Evolutionary conservation across 2,113 vertebrate species (phyloP).

Genomic region (Euleptes europaea): DNA sequence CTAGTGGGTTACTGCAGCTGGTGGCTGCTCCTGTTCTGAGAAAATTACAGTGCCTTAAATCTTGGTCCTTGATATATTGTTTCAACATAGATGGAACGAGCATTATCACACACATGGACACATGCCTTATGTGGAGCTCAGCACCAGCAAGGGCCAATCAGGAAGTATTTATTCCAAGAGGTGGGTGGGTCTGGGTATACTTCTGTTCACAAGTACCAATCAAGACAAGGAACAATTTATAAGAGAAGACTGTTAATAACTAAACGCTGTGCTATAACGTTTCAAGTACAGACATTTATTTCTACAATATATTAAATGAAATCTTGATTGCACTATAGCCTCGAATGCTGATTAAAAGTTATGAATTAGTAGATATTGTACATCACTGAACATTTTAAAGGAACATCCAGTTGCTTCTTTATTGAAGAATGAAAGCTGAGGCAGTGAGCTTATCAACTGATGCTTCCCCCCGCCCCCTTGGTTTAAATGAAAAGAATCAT

Average conservation of each 20-base stretch:
- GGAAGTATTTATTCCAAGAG: background rate
- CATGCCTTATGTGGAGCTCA: slow-evolving; percentile 23
- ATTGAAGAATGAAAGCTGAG: background rate
- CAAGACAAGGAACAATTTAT: slow-evolving; percentile 27
- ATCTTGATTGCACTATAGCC: background rate
- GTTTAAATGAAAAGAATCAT: background rate
- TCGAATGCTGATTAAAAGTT: slow-evolving; percentile 34
- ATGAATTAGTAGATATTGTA: background rate
- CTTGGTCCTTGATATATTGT: background rate
- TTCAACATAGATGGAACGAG: background rate
- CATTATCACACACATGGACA: background rate
- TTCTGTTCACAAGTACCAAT: slow-evolving; percentile 35
- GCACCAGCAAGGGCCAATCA: background rate
- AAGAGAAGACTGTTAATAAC: slow-evolving; percentile 42
- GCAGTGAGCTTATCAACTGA: fast-evolving
- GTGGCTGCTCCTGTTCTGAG: background rate
- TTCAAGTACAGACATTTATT: slow-evolving; percentile 40
- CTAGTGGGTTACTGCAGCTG: background rate
- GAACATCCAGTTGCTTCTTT: background rate
- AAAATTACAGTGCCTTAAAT: background rate
- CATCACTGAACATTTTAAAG: background rate
- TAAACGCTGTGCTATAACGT: slow-evolving; percentile 35
- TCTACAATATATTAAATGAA: slow-evolving; percentile 18
- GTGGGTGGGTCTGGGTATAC: background rate
- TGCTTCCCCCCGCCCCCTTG: background rate